phyloP scores from a whole-genome alignment of 2,797 vertebrate genomes.

The Galagoides demidoff region DNA sequence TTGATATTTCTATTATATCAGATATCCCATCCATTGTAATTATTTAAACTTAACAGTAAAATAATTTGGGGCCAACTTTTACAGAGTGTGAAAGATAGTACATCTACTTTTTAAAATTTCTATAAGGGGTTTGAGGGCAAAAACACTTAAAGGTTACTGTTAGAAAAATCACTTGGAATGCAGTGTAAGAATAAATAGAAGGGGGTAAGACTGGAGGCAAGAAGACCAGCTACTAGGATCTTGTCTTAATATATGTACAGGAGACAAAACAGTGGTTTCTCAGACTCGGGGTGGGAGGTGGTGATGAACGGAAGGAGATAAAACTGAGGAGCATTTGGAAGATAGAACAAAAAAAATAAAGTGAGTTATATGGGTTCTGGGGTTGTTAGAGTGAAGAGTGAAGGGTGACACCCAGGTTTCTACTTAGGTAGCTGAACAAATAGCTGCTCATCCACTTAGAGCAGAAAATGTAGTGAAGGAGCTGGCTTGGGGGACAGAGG shows the following conservation, averaged over 20 bases:
- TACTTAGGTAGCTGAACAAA: neutral
- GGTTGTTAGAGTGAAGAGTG: neutral
- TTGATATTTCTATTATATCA: neutral
- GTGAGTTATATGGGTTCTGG: neutral
- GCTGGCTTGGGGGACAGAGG: neutral
- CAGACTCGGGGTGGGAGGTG: neutral
- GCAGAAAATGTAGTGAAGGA: neutral
- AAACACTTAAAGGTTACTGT: neutral
- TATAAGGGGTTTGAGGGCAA: neutral
- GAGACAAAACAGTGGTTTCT: neutral
- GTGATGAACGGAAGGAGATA: neutral
- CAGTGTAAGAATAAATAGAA: neutral
- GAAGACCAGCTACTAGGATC: neutral
- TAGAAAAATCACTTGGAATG: neutral
- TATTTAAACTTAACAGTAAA: slow-evolving; percentile 1
- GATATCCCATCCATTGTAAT: neutral
- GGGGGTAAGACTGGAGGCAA: neutral
- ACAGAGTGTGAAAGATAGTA: neutral
- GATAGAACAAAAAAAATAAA: neutral
- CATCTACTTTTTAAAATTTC: neutral
- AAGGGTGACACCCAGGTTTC: neutral
- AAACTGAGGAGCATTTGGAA: neutral
- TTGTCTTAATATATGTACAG: too few species aligned
- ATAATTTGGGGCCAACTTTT: slow-evolving; percentile 3
- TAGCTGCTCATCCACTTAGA: neutral